Evolutionary conservation across 2,113 vertebrate species (phyloP).

Genomic region (Phalacrocorax brasilianus): DNA sequence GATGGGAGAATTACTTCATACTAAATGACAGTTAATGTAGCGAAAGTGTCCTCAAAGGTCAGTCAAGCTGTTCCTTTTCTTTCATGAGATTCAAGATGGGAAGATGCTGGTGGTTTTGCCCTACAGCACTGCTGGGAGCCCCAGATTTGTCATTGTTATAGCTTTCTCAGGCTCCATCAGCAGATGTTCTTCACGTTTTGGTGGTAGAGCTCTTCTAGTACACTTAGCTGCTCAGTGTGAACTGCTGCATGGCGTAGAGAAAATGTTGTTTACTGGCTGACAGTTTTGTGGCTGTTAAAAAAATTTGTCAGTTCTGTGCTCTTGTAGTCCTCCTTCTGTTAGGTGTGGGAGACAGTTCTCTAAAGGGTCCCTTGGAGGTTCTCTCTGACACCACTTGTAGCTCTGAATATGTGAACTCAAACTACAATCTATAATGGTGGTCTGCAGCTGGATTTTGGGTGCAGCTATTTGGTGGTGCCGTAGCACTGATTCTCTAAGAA

Average conservation of each 20-base stretch:
- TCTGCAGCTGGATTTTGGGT: neutral
- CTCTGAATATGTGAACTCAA: neutral
- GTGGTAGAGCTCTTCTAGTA: neutral
- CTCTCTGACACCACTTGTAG: neutral
- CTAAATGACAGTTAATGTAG: neutral
- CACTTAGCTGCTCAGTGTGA: neutral
- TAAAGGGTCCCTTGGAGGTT: neutral
- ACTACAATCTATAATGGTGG: neutral
- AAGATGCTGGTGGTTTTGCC: neutral
- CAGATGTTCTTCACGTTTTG: neutral
- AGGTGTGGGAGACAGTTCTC: neutral
- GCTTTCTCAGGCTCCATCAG: neutral
- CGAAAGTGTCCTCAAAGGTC: neutral
- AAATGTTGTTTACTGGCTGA: neutral
- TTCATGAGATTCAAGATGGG: neutral
- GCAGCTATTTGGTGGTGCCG: neutral
- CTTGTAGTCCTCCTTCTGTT: neutral
- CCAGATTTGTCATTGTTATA: rapidly evolving
- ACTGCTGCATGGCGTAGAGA: neutral
- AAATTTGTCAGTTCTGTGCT: neutral
- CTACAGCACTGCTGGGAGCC: neutral
- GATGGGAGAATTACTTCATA: neutral
- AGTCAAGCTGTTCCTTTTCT: neutral
- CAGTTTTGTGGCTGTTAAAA: neutral
- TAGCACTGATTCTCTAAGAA: neutral